A percentile compares a stretch with the other conserved stretches of the same genome.
Evolutionary conservation across 2,797 vertebrate species (phyloP).

Genomic region (Eulemur mongoz): DNA sequence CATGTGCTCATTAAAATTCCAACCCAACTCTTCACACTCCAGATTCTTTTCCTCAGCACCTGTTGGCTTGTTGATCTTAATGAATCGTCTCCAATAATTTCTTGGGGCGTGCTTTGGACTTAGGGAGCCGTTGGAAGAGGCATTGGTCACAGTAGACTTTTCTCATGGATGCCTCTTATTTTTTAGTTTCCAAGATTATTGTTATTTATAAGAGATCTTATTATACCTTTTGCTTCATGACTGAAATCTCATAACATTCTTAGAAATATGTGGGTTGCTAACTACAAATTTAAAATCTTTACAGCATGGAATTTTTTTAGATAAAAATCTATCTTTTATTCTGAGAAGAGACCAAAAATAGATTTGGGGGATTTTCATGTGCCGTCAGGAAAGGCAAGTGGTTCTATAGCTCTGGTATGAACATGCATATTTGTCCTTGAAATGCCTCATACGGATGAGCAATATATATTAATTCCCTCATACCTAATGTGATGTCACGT

Average conservation of each 20-base stretch:
- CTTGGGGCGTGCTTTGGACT: not conserved
- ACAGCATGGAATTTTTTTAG: constrained; percentile 22
- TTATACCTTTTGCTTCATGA: constrained; percentile 54
- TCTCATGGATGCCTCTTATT: not conserved
- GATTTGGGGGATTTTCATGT: not conserved
- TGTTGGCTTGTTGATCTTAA: not conserved
- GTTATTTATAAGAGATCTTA: constrained; percentile 56
- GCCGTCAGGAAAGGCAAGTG: not conserved
- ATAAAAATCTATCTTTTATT: constrained; percentile 45
- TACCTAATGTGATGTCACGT: not conserved
- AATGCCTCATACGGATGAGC: not conserved
- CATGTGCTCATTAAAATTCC: not conserved
- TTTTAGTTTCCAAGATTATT: constrained; percentile 37
- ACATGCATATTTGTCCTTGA: not conserved
- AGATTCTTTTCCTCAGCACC: not conserved
- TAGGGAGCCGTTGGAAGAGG: not conserved
- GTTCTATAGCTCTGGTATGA: not conserved
- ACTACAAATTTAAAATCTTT: constrained; percentile 57
- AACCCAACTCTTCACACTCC: not conserved
- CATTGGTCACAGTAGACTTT: not conserved
- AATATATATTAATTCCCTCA: not conserved
- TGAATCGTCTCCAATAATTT: not conserved
- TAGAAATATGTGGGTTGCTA: constrained; percentile 53
- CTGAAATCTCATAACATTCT: constrained; percentile 56
- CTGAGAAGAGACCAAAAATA: constrained; percentile 41